Conservation (phyloP, 2,797 vertebrate species). For the Parambassis ranga region DNA sequence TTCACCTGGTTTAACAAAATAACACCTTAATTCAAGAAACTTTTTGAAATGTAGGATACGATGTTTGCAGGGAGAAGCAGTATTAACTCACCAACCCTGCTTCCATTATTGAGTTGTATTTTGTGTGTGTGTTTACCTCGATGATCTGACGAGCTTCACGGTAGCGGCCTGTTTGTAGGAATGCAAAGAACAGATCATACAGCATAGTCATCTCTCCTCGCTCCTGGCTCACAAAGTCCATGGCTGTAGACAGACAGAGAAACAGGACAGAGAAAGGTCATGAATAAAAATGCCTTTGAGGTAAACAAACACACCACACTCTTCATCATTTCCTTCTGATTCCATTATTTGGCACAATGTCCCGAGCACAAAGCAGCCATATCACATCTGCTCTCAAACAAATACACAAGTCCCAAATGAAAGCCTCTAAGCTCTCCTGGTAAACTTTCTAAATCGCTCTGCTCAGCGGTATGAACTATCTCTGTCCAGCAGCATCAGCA, state of each 20-base stretch:
- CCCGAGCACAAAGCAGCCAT: slow-evolving; percentile 36
- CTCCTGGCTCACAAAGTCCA: slow-evolving; percentile 88
- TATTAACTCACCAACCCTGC: not conserved
- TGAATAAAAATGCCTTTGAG: slow-evolving; percentile 23
- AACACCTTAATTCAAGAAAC: not conserved
- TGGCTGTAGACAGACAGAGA: slow-evolving; percentile 71
- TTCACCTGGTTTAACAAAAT: not conserved
- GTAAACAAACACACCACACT: slow-evolving; percentile 31
- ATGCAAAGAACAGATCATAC: slow-evolving; percentile 93
- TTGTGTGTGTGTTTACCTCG: slow-evolving; percentile 82
- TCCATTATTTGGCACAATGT: slow-evolving; percentile 52
- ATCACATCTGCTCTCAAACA: slow-evolving; percentile 34
- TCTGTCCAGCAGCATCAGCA: slow-evolving; percentile 59
- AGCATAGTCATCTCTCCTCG: slow-evolving; percentile 93
- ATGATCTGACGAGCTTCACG: slow-evolving; percentile 94
- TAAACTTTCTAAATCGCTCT: slow-evolving; percentile 63
- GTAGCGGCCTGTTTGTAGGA: slow-evolving; percentile 90
- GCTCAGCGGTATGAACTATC: slow-evolving; percentile 62
- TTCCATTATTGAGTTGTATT: not conserved
- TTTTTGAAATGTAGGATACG: not conserved
- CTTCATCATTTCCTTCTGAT: slow-evolving; percentile 29
- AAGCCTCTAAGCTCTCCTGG: slow-evolving; percentile 56
- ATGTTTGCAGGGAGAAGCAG: not conserved
- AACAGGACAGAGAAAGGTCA: slow-evolving; percentile 30
- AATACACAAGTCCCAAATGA: slow-evolving; percentile 27